A percentile compares a stretch with the other conserved stretches of the same genome.
phyloP scores from a whole-genome alignment of 1,140 invertebrate species.

The Meteorus sp. region DNA sequence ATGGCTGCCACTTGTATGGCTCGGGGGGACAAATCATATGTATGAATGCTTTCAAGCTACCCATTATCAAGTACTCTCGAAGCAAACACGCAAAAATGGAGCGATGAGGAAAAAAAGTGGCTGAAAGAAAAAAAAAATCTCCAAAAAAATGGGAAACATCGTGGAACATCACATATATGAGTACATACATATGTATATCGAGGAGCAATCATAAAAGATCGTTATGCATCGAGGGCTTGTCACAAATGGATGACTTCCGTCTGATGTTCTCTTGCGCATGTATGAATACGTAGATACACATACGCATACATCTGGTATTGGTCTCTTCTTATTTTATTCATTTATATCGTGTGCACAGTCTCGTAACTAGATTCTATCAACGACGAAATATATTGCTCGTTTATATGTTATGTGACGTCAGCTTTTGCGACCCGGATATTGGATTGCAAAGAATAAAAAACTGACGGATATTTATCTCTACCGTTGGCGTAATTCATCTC shows the following conservation, averaged over 20 bases:
- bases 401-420: neutral
- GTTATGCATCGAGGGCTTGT: slow-evolving; percentile 10
- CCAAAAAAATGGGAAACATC: neutral
- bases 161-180: neutral
- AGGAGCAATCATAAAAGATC: slow-evolving; percentile 16
- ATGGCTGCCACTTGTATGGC: too few species aligned
- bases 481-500: too few species aligned
- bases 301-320: neutral
- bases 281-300: too few species aligned
- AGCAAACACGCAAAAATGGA: neutral
- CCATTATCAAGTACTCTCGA: slow-evolving; percentile 2
- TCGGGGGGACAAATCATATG: too few species aligned
- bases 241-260: slow-evolving; percentile 12
- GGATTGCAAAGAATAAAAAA: slow-evolving; percentile 7
- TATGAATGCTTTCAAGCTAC: too few species aligned
- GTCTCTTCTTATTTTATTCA: neutral
- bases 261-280: neutral
- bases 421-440: too few species aligned
- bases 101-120: neutral
- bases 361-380: slow-evolving; percentile 2
- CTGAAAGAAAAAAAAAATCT: neutral
- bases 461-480: too few species aligned
- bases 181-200: neutral
- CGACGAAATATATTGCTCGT: slow-evolving; percentile 1
- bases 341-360: neutral